These are phyloP conservation scores for Tenthredo distinguenda DNA, from an alignment of 2,888 invertebrate genomes.

Conservation along the genomic window DNA sequence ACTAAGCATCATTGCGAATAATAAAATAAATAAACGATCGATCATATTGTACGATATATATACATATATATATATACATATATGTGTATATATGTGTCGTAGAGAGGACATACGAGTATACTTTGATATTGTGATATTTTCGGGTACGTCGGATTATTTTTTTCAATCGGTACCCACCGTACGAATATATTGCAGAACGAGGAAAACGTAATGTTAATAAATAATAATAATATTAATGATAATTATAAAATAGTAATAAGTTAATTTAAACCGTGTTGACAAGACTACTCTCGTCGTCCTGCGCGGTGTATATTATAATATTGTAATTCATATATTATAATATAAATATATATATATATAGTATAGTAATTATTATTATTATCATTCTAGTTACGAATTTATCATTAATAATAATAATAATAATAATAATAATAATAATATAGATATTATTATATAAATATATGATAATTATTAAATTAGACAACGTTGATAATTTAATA, in stretches of 20 bases:
- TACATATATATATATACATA: constrained; percentile 50
- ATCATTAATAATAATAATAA: constrained; percentile 69
- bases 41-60: not conserved
- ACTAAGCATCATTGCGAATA: constrained; percentile 51
- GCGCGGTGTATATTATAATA: no score
- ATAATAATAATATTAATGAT: not conserved
- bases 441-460: constrained; percentile 56
- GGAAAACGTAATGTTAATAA: not conserved
- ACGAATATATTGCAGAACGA: constrained; percentile 64
- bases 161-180: constrained; percentile 62
- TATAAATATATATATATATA: not conserved
- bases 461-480: constrained; percentile 68
- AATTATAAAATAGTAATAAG: not conserved
- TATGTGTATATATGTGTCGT: constrained; percentile 14
- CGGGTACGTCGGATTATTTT: constrained; percentile 62
- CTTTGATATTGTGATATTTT: constrained; percentile 76
- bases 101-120: constrained; percentile 64
- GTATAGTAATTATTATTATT: not conserved
- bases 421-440: constrained; percentile 67
- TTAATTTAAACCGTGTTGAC: not conserved
- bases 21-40: constrained; percentile 55
- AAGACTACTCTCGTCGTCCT: not conserved
- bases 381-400: constrained; percentile 77
- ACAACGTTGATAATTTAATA: constrained; percentile 16
- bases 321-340: not conserved